A percentile compares a stretch with the other conserved stretches of the same genome.
phyloP scores from a whole-genome alignment of 2,888 invertebrate species.

The Malthinus flaveolus region DNA sequence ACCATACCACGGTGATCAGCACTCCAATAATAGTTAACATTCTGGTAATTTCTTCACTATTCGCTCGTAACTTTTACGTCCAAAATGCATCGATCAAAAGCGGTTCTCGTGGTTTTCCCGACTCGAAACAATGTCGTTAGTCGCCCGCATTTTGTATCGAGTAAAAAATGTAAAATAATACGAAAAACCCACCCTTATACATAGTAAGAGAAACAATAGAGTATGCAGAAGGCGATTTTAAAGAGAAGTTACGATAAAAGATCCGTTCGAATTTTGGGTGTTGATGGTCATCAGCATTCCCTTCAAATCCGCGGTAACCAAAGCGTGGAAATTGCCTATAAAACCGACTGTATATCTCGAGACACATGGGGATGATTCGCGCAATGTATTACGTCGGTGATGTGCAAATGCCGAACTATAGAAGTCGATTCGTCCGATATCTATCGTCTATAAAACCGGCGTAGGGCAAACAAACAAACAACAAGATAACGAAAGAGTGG shows the following conservation, averaged over 20 bases:
- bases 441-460: conserved; percentile 35
- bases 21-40: conserved; percentile 38
- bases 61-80: conserved; percentile 30
- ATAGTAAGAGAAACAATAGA: conserved; percentile 41
- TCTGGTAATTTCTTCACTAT: conserved; percentile 37
- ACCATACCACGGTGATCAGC: conserved; percentile 37
- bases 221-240: conserved; percentile 43
- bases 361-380: conserved; percentile 24
- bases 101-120: conserved; percentile 21
- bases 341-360: conserved; percentile 27
- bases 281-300: conserved; percentile 31
- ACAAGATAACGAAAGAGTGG: conserved; percentile 34
- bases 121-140: conserved; percentile 46
- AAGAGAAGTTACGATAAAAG: conserved; percentile 38
- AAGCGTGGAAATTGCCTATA: conserved; percentile 31
- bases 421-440: conserved; percentile 33
- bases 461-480: conserved; percentile 39
- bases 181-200: conserved; percentile 26
- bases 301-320: conserved; percentile 23
- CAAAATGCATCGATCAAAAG: conserved; percentile 25
- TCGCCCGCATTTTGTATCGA: conserved; percentile 46
- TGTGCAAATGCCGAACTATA: conserved; percentile 31
- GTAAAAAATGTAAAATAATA: conserved; percentile 38
- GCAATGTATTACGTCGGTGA: conserved; percentile 22
- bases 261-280: conserved; percentile 27